Percentiles rank a stretch among this genome's conserved stretches.
Conservation (phyloP, 1,140 invertebrate species). For the Matsumurasca onukii region DNA sequence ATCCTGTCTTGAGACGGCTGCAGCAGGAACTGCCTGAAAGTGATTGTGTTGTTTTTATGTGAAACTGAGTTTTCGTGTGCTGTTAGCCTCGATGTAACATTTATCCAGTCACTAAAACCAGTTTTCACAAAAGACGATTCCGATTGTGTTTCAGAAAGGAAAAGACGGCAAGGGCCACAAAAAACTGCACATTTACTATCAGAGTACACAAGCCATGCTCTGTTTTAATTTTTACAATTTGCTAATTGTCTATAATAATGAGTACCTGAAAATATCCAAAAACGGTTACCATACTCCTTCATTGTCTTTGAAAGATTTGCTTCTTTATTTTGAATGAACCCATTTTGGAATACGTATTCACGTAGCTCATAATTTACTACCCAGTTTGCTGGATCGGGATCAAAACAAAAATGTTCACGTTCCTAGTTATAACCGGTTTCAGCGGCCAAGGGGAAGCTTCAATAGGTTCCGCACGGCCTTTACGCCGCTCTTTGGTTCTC, state of each 20-base stretch:
- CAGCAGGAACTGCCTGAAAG: not conserved
- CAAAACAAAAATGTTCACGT: slow-evolving; percentile 16
- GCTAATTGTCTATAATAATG: slow-evolving; percentile 5
- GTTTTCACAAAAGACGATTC: slow-evolving; percentile 11
- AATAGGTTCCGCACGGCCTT: too few relatives aligned
- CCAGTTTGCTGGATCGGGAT: slow-evolving; percentile 24
- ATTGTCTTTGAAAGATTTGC: slow-evolving; percentile 15
- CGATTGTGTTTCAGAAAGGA: slow-evolving; percentile 12
- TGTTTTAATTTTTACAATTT: slow-evolving; percentile 17
- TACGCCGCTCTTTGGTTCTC: too few relatives aligned
- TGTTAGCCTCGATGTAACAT: not conserved
- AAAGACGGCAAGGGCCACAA: slow-evolving; percentile 12
- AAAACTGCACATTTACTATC: slow-evolving; percentile 24
- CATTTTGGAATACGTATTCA: slow-evolving; percentile 20
- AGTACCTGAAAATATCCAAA: not conserved
- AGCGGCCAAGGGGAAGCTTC: too few relatives aligned
- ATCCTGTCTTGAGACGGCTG: too few relatives aligned
- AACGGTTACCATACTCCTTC: slow-evolving; percentile 19
- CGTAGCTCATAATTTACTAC: slow-evolving; percentile 19
- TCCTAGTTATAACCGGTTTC: too few relatives aligned
- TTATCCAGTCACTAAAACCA: not conserved
- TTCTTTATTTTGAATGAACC: slow-evolving; percentile 23
- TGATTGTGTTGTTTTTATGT: slow-evolving; percentile 20
- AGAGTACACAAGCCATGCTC: slow-evolving; percentile 9
- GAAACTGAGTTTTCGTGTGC: slow-evolving; percentile 19